Base-by-base conservation (phyloP, 2,797 vertebrate genomes). In the Paratrypauchen microcephalus region DNA sequence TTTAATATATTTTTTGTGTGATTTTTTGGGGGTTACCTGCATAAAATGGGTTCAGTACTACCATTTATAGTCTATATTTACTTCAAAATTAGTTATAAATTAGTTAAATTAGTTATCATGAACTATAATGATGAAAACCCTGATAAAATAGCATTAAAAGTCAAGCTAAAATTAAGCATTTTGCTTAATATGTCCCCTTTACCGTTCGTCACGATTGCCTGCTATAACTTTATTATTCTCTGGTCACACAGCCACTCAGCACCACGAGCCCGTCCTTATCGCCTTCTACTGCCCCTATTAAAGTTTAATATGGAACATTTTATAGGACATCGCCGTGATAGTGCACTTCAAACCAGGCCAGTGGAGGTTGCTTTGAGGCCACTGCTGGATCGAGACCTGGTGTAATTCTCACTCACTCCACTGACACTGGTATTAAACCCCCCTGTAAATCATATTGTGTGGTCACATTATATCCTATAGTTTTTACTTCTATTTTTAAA, bases 271-370 rank as follows among this genome's bases (percentile, higher is more conserved):
- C 8, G 41, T 47, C 57, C 65, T 71, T 83, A 19, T 30, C 12
- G 65, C 47, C 1, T 71, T 71, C 74, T 56, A 15, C 59, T 69
- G 59, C 39, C 57, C 66, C 52, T 32, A 52, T 69, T 26, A 28
- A 50, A 26, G 73, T 88, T 78, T 81, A 56, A 65, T 77, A 36
- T 65, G 23, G 9, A 79, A 81, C 69, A 79, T 84, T 85, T 86
- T 84, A 24, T 82, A 81, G 91, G 87, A 68, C 81, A 30, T 18
- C 32, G 36, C 71, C 61, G 73, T 76, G 56, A 73, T 75, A 79
- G 82, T 84, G 66, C 77, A 82, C 80, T 81, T 78, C 73, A 89
- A 93, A 92, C 69, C 77, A 89, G 91, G 91, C 78, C 89, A 85
- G 70, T 3, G 59, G 61, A 81, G 75, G 72, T 75, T 73, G 64